Percentiles rank a stretch among this genome's conserved stretches.
phyloP scores from a whole-genome alignment of 2,797 vertebrate species.

The Echeneis naucrates region DNA sequence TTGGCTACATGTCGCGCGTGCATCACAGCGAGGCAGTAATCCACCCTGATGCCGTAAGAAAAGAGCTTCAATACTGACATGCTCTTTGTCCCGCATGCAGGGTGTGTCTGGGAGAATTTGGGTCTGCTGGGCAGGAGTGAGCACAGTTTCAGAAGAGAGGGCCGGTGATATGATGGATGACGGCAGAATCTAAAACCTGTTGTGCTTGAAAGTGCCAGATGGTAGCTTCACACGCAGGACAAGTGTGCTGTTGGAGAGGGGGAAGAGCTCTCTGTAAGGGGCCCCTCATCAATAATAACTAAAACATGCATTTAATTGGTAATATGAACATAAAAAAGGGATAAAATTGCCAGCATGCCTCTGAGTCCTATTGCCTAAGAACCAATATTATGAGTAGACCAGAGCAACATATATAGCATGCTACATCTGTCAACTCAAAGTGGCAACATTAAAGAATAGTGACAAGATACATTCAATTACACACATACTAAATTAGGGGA shows the following conservation, averaged over 20 bases:
- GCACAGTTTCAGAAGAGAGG: slow-evolving; percentile 21
- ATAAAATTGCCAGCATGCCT: slow-evolving; percentile 24
- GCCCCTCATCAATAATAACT: slow-evolving; percentile 17
- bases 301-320: slow-evolving; percentile 27
- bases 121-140: background rate
- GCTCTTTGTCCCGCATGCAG: slow-evolving; percentile 30
- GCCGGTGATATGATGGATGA: slow-evolving; percentile 19
- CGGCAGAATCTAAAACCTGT: background rate
- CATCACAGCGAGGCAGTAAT: slow-evolving; percentile 63
- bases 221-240: slow-evolving; percentile 22
- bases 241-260: slow-evolving; percentile 12
- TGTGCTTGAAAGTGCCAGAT: slow-evolving; percentile 40
- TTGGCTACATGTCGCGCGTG: slow-evolving; percentile 35
- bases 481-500: background rate
- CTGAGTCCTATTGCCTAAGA: slow-evolving; percentile 10
- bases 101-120: slow-evolving; percentile 17
- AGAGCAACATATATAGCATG: background rate
- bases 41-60: slow-evolving; percentile 66
- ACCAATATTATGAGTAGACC: background rate
- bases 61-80: slow-evolving; percentile 40
- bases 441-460: background rate
- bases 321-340: slow-evolving; percentile 35
- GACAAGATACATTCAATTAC: background rate
- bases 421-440: background rate
- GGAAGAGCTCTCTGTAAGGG: slow-evolving; percentile 11